Percentiles rank a stretch among this genome's conserved stretches.
Evolutionary conservation across 2,797 vertebrate genomes (phyloP).

Genomic region (Arremon aurantiirostris): DNA sequence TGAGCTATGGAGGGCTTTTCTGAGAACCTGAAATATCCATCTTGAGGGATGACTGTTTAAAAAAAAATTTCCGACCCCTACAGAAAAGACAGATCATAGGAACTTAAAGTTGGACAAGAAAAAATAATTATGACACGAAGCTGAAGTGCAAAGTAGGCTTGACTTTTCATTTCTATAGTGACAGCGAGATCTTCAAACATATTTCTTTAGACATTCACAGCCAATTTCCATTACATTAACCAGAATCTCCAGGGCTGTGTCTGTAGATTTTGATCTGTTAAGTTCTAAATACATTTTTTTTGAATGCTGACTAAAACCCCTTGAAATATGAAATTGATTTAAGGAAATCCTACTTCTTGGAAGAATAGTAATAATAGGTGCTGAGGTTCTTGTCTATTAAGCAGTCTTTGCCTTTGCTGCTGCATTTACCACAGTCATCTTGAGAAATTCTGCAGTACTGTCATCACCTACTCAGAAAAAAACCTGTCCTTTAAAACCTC

Average conservation of each 20-base stretch:
- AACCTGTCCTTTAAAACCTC: background rate
- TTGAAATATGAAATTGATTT: background rate
- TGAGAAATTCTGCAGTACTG: background rate
- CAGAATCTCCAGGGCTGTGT: background rate
- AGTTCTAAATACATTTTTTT: background rate
- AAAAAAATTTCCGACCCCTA: background rate
- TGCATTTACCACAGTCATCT: background rate
- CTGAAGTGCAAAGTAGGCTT: background rate
- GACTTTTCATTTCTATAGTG: background rate
- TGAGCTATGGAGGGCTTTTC: background rate
- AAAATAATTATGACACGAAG: background rate
- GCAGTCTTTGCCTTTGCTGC: background rate
- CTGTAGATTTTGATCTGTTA: background rate
- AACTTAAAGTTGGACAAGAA: background rate
- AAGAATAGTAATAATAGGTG: background rate
- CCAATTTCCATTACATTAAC: constrained; percentile 9
- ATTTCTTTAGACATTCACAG: background rate
- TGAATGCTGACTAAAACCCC: background rate
- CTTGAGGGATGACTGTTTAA: background rate
- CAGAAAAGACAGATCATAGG: background rate
- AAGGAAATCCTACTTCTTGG: background rate
- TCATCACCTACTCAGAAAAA: background rate
- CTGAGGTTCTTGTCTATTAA: background rate
- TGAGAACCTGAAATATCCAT: background rate
- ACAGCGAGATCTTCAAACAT: background rate